Conservation (phyloP, 1,140 invertebrate genomes). For the Akabosia matsudoensis region DNA sequence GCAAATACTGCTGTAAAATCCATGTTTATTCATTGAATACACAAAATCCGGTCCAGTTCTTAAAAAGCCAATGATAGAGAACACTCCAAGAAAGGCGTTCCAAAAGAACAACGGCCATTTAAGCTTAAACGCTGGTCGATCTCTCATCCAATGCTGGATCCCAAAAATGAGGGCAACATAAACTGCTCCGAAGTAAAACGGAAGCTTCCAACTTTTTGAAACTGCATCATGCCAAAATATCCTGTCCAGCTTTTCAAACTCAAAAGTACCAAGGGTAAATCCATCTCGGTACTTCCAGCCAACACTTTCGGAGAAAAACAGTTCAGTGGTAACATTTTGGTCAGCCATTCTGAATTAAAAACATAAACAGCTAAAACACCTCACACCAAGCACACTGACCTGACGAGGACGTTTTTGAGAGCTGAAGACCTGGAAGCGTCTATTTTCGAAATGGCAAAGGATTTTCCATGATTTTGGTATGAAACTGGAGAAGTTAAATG, state of each 20-base stretch:
- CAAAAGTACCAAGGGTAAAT: no score
- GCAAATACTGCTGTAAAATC: slow-evolving; percentile 89
- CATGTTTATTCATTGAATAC: slow-evolving; percentile 72
- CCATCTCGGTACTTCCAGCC: no score
- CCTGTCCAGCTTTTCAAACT: slow-evolving; percentile 26
- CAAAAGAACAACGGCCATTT: slow-evolving; percentile 78
- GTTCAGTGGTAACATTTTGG: no score
- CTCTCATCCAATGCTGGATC: slow-evolving; percentile 87
- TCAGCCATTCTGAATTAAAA: no score
- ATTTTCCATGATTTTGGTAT: no score
- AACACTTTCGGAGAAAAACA: no score
- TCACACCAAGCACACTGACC: no score
- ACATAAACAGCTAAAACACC: no score
- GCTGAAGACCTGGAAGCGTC: no score
- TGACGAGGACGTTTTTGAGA: no score
- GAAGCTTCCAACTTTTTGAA: slow-evolving; percentile 88
- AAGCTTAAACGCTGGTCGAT: slow-evolving; percentile 79
- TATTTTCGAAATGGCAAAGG: no score
- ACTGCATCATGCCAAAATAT: slow-evolving; percentile 73
- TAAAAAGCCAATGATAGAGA: slow-evolving; percentile 86
- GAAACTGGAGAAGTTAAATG: no score
- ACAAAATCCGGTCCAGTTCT: slow-evolving; percentile 82
- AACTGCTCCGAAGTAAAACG: slow-evolving; percentile 82
- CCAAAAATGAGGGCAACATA: slow-evolving; percentile 92
- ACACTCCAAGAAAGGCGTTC: slow-evolving; percentile 88